These are phyloP conservation scores for Vombatus ursinus DNA, from an alignment of 2,113 vertebrate genomes.

Conservation along the genomic window DNA sequence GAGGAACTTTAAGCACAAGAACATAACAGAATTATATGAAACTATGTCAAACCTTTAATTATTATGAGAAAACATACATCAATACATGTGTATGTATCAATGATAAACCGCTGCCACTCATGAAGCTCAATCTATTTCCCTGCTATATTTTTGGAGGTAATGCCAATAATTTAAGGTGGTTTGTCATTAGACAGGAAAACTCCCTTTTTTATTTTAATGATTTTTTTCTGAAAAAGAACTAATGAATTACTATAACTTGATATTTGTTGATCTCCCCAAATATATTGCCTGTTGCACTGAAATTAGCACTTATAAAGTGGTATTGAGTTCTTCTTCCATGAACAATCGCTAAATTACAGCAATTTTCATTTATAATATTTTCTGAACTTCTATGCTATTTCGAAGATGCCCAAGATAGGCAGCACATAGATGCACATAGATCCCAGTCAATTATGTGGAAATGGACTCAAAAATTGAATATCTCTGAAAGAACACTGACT, in stretches of 20 bases:
- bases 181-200: slow-evolving; percentile 4
- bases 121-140: not conserved
- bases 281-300: not conserved
- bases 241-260: not conserved
- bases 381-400: not conserved
- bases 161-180: not conserved
- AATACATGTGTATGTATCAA: not conserved
- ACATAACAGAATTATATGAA: not conserved
- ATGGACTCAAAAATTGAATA: not conserved
- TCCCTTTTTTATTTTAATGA: not conserved
- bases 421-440: not conserved
- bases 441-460: not conserved
- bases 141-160: slow-evolving; percentile 39
- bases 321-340: not conserved
- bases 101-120: not conserved
- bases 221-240: not conserved
- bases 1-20: not conserved
- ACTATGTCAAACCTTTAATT: not conserved
- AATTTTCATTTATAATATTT: not conserved
- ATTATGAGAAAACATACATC: not conserved
- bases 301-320: not conserved
- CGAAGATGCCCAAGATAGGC: not conserved
- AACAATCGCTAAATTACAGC: not conserved
- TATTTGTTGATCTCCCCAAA: not conserved
- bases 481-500: not conserved